Conservation (phyloP, 2,113 vertebrate species). For the Callopanchax toddi region DNA sequence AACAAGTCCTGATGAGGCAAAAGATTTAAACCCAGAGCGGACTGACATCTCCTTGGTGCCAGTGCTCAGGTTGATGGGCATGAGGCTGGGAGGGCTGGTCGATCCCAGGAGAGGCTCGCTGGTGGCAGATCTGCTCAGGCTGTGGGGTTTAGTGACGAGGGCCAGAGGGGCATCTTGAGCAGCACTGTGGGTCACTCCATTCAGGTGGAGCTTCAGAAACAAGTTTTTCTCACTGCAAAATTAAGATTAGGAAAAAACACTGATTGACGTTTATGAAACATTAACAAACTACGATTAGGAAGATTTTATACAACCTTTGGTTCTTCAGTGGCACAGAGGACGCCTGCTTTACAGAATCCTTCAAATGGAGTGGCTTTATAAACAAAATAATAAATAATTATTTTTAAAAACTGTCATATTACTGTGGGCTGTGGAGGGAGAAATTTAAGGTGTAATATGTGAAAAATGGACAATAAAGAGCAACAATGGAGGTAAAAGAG, state of each 20-base stretch:
- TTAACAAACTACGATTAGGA: conserved; percentile 58
- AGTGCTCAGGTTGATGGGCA: conserved; percentile 87
- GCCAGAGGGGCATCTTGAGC: conserved; percentile 94
- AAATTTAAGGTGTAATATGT: conserved; percentile 57
- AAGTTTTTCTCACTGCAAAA: conserved; percentile 86
- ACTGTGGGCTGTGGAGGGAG: conserved; percentile 49
- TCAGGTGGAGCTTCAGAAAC: conserved; percentile 85
- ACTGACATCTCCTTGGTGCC: conserved; percentile 77
- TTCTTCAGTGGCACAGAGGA: conserved; percentile 84
- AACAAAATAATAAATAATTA: conserved; percentile 55
- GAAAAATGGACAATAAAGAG: conserved; percentile 53
- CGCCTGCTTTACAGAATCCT: conserved; percentile 86
- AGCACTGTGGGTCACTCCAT: conserved; percentile 84
- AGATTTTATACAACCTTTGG: conserved; percentile 82
- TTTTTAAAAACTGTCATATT: conserved; percentile 62
- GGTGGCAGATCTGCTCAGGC: conserved; percentile 77
- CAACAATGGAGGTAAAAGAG: conserved; percentile 34
- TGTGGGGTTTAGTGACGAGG: conserved; percentile 87
- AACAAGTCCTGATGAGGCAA: conserved; percentile 77
- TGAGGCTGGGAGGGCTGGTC: conserved; percentile 76
- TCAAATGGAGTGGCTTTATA: conserved; percentile 68
- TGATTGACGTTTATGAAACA: conserved; percentile 77
- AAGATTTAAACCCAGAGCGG: conserved; percentile 68
- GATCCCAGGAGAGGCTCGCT: conserved; percentile 77
- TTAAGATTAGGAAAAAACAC: conserved; percentile 78